Percentiles rank a stretch among this genome's conserved stretches.
Evolutionary conservation across 2,888 invertebrate species (phyloP).

Genomic region (Mantis religiosa): DNA sequence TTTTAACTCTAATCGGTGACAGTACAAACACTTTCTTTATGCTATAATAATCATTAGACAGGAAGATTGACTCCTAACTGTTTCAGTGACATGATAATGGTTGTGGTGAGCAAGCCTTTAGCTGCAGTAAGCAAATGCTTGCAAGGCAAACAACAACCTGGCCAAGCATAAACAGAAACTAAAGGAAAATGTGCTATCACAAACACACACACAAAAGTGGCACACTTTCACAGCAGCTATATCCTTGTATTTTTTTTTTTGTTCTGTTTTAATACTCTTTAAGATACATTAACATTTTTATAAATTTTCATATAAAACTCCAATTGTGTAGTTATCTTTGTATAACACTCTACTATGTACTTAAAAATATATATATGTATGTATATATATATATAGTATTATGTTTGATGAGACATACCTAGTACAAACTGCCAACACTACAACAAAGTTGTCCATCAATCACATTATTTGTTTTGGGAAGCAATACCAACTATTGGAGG

Average conservation of each 20-base stretch:
- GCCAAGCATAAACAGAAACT: neutral
- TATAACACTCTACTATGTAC: conserved; percentile 13
- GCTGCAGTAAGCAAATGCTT: neutral
- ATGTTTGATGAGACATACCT: neutral
- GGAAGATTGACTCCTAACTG: too few species aligned
- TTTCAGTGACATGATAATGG: too few species aligned
- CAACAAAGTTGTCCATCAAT: neutral
- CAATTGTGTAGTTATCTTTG: neutral
- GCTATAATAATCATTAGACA: too few species aligned
- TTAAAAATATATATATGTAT: conserved; percentile 17
- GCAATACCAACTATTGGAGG: neutral
- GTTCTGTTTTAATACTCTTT: neutral
- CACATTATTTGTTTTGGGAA: neutral
- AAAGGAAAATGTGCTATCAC: neutral
- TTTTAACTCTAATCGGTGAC: too few species aligned
- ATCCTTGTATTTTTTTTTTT: neutral
- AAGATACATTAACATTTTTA: neutral
- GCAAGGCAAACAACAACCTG: neutral
- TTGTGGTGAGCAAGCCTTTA: too few species aligned
- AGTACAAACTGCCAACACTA: neutral
- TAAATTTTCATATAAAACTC: conserved; percentile 17
- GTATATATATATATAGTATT: neutral
- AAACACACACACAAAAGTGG: neutral
- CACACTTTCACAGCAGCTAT: neutral
- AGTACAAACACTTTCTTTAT: too few species aligned